phyloP scores from a whole-genome alignment of 1,140 invertebrate species.

The Theocolax elegans region DNA sequence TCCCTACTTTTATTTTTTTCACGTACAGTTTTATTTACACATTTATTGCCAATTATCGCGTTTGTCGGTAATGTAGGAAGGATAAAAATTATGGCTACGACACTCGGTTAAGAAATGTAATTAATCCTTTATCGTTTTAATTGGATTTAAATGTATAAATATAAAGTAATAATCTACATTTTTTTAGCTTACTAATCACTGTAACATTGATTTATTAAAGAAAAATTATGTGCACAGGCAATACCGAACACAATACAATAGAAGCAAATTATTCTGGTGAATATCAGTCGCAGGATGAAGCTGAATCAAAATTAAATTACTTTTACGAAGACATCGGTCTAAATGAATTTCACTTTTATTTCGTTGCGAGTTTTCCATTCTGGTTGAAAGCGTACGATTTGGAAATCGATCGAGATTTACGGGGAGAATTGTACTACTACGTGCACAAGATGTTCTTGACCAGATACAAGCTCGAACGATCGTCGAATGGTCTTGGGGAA shows the following conservation, averaged over 20 bases:
- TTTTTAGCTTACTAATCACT: no score
- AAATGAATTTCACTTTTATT: constrained; percentile 76
- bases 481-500: constrained; percentile 73
- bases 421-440: constrained; percentile 75
- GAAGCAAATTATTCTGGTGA: constrained; percentile 68
- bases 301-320: constrained; percentile 71
- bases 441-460: constrained; percentile 72
- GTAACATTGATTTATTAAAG: no score
- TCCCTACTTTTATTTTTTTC: no score
- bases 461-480: constrained; percentile 77
- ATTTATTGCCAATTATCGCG: no score
- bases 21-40: no score
- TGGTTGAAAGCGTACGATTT: constrained; percentile 70
- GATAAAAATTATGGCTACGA: no score
- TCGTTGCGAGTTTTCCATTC: constrained; percentile 72
- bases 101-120: no score
- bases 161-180: no score
- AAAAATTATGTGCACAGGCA: constrained; percentile 41
- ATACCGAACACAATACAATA: constrained; percentile 49
- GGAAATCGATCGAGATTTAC: constrained; percentile 66
- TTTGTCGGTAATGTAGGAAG: no score
- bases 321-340: constrained; percentile 77
- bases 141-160: no score
- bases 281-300: constrained; percentile 62
- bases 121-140: no score